Conservation (phyloP, 2,888 invertebrate species). For the Drosophila sordidapex region DNA sequence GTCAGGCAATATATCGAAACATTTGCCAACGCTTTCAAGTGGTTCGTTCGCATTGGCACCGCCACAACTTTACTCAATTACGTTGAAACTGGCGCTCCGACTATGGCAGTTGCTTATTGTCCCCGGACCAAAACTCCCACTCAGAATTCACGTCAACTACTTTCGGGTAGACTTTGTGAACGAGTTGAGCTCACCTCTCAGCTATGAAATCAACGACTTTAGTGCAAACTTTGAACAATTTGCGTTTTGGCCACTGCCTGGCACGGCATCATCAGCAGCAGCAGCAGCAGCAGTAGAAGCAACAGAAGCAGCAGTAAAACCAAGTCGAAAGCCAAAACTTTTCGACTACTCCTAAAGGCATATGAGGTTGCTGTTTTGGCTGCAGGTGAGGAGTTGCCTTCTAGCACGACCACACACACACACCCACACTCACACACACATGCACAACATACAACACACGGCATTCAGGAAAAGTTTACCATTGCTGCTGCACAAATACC, state of each 20-base stretch:
- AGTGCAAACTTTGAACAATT: constrained; percentile 80
- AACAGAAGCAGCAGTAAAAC: constrained; percentile 36
- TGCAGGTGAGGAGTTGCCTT: constrained; percentile 45
- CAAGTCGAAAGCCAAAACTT: constrained; percentile 79
- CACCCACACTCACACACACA: constrained; percentile 7
- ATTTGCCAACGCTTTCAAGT: constrained; percentile 71
- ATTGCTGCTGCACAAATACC: constrained; percentile 78
- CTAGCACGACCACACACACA: constrained; percentile 27
- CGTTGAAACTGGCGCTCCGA: constrained; percentile 38
- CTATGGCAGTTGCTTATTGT: constrained; percentile 26
- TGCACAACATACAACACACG: constrained; percentile 28
- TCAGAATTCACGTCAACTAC: constrained; percentile 72
- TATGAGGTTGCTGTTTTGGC: constrained; percentile 31
- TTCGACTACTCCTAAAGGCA: constrained; percentile 62
- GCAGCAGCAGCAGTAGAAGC: constrained; percentile 15
- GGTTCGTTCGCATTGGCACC: constrained; percentile 70
- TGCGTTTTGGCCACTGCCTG: constrained; percentile 80
- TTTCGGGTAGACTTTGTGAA: constrained; percentile 78
- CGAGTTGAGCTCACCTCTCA: constrained; percentile 81
- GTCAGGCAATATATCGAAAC: constrained; percentile 73
- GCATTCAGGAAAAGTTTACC: constrained; percentile 71
- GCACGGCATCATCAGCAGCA: constrained; percentile 55
- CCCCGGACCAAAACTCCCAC: constrained; percentile 40
- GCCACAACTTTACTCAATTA: constrained; percentile 78
- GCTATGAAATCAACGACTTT: constrained; percentile 80